Evolutionary conservation across 2,113 vertebrate genomes (phyloP), one percentile per base, ranked within the genome.

Genomic region (Nycticorax nycticorax): DNA sequence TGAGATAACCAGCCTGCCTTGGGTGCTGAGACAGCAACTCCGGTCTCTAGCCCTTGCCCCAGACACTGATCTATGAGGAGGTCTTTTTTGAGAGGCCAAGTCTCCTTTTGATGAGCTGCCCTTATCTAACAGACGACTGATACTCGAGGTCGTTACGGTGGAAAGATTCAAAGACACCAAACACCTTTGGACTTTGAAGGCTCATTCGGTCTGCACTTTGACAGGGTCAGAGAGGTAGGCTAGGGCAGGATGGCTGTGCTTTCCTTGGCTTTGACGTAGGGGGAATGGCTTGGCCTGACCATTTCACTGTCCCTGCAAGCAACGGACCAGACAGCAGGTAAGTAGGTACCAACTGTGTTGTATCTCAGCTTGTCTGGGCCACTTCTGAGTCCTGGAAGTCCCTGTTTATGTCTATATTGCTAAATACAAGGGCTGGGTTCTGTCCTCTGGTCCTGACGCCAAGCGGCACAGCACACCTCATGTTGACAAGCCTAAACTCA

Each of bases 21-120:
- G 24, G 3, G 9, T 79, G 93, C 96, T 96, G 96, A 96, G 81
- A 18, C 92, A 90, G 96, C 94, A 76, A 16, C 24, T 92, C 53
- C 81, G 10, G 39, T 23, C 32, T 57, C 72, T 62, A 43, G 50
- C n/a, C 67, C 60, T 55, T 30, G 81, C 18, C 57, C 72, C 86
- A 53, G 64, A 17, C 84, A 9, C 47, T 1, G 47, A 35, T 14
- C 32, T 50, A 9, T 37, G 37, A 64, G 75, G 23, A 56, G 48
- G 33, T 14, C 55, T 72, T 16, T 47, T 30, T 12, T 4, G 3
- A 41, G 68, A 60, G 78, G 62, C 57, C 45, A 13, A 2, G 20
- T 23, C 50, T 32, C 16, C 73, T 59, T 5, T 1, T 13, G 60
- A 7, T 14, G 52, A 57, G 53, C 13, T 75, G 76, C 43, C 56